phyloP scores from a whole-genome alignment of 2,888 invertebrate species.

The Epinotia nisella region DNA sequence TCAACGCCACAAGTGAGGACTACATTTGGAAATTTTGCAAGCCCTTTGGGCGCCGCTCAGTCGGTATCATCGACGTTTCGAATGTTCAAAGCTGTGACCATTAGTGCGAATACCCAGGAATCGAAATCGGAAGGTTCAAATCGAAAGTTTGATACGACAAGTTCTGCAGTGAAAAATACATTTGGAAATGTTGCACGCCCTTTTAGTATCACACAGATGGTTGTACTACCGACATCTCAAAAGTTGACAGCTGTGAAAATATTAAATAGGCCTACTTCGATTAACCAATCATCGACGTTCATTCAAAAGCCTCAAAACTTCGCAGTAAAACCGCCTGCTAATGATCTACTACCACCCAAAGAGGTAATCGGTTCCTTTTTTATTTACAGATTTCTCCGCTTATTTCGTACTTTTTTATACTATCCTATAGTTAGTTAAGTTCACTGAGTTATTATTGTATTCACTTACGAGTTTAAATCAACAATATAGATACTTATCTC shows the following conservation, averaged over 20 bases:
- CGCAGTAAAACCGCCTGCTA: conserved; percentile 46
- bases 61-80: background rate
- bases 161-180: background rate
- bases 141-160: no score
- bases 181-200: background rate
- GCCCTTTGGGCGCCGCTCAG: background rate
- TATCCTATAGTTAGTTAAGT: no score
- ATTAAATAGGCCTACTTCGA: background rate
- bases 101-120: no score
- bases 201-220: background rate
- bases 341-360: conserved; percentile 62
- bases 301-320: background rate
- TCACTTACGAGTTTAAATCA: background rate
- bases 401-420: no score
- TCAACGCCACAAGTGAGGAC: conserved; percentile 11
- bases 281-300: background rate
- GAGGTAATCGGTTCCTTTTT: conserved; percentile 27
- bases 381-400: background rate
- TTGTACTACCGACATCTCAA: background rate
- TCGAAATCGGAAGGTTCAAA: no score
- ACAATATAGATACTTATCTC: background rate
- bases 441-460: no score
- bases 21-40: background rate
- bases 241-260: conserved; percentile 4
- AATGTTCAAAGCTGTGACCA: no score